Percentiles rank a stretch among this genome's conserved stretches.
These are phyloP conservation scores for Rutilus rutilus DNA, from an alignment of 2,113 vertebrate genomes.

Conservation along the genomic window DNA sequence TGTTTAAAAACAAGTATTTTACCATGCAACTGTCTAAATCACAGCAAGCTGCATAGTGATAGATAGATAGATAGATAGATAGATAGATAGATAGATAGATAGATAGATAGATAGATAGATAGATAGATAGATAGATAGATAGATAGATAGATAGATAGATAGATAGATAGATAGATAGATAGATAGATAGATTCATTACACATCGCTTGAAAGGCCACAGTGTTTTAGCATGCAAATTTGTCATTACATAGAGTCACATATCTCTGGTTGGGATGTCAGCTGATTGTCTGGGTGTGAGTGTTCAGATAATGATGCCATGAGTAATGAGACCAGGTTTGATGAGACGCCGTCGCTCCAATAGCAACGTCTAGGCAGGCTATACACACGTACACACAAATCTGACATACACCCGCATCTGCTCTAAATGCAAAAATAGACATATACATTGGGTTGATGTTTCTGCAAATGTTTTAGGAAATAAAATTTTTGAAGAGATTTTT, in stretches of 20 bases:
- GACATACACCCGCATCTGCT: not conserved
- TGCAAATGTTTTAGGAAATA: conserved; percentile 7
- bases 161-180: too few relatives aligned
- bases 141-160: too few relatives aligned
- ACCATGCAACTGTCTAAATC: not conserved
- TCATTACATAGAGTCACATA: conserved; percentile 52
- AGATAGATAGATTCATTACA: not conserved
- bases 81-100: too few relatives aligned
- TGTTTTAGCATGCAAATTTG: conserved; percentile 46
- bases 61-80: too few relatives aligned
- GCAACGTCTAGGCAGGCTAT: conserved; percentile 35
- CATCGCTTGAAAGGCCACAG: not conserved
- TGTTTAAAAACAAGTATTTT: not conserved
- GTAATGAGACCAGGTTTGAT: conserved; percentile 68
- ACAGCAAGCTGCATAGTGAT: not conserved
- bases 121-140: too few relatives aligned
- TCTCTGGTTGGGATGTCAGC: conserved; percentile 60
- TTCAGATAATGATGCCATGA: conserved; percentile 63
- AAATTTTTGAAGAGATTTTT: not conserved
- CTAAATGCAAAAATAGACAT: not conserved
- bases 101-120: too few relatives aligned
- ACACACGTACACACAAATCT: not conserved
- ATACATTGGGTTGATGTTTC: not conserved
- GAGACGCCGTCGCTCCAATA: conserved; percentile 38
- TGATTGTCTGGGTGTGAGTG: conserved; percentile 51